Evolutionary conservation across 2,888 invertebrate species (phyloP), one percentile per base, ranked within the genome.

Genomic region (Dynastes tityus): DNA sequence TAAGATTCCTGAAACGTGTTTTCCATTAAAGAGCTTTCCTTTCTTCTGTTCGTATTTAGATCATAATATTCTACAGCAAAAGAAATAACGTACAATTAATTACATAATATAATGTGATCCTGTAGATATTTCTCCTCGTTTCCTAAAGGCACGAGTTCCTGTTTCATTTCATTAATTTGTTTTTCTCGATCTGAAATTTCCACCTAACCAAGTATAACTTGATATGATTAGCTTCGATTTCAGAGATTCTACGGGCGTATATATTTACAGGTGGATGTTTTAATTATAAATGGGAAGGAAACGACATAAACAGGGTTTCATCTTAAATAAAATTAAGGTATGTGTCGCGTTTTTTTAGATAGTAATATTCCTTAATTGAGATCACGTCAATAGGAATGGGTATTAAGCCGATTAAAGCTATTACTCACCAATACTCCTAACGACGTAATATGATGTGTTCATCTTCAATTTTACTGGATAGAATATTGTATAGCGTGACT

Each of bases 401-500:
- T 45, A 45, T 45, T 45, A 45, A 45, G 45, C 45, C 45, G 45
- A 45, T 45, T 45, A 55, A 55, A 4, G 55, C 13, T 55, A 55
- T 55, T 55, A 55, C 16, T 55, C 55, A 55, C 5, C n/a, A 13
- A 16, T 16, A 16, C 16, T 55, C 16, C 8, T 51, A 51, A 51
- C 51, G 2, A n/a, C 49, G 27, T 49, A 68, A 68, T 27, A 51
- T 68, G 49, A 68, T 51, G 68, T 51, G 49, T 9, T 51, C 45
- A 68, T 68, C 68, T 79, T 80, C 78, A 76, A 80, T 78, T 77
- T 78, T 68, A 45, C 55, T 53, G 76, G 58, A 77, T 63, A 64
- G 55, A 51, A 55, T 55, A 51, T 65, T 76, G 51, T 65, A 78
- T 80, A 77, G 80, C 80, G 80, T 80, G 80, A 80, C 80, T 80